Evolutionary conservation across 2,797 vertebrate species (phyloP).

Genomic region (Zalophus californianus): DNA sequence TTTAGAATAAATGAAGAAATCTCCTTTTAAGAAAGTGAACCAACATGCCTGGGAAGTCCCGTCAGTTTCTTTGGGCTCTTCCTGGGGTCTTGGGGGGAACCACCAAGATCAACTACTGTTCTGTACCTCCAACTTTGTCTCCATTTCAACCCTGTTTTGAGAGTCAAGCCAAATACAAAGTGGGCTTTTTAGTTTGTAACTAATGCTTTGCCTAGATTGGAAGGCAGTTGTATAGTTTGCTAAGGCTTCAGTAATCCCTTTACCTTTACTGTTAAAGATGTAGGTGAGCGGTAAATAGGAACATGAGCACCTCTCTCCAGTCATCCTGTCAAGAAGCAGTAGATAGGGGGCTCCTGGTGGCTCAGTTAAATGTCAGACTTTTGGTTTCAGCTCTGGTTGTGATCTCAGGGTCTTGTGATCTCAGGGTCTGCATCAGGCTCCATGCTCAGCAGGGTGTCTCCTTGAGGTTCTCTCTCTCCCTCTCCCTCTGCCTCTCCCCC

Average conservation of each 20-base stretch:
- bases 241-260: not conserved
- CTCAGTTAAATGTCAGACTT: not conserved
- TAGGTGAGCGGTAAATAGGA: not conserved
- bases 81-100: not conserved
- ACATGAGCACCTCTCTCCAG: not conserved
- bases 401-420: not conserved
- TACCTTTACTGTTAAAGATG: not conserved
- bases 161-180: not conserved
- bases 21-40: conserved; percentile 27
- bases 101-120: not conserved
- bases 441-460: not conserved
- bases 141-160: not conserved
- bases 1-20: conserved; percentile 57
- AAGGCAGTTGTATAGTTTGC: not conserved
- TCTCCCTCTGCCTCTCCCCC: not conserved
- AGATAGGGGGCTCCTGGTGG: rapidly evolving
- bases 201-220: not conserved
- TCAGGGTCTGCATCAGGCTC: not conserved
- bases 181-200: conserved; percentile 21
- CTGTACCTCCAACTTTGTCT: not conserved
- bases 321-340: not conserved
- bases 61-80: not conserved
- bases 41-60: not conserved
- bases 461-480: not conserved
- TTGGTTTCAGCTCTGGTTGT: not conserved